Evolutionary conservation across 1,140 invertebrate genomes (phyloP), one percentile per base, ranked within the genome.

Genomic region (Drosophila seguyi): DNA sequence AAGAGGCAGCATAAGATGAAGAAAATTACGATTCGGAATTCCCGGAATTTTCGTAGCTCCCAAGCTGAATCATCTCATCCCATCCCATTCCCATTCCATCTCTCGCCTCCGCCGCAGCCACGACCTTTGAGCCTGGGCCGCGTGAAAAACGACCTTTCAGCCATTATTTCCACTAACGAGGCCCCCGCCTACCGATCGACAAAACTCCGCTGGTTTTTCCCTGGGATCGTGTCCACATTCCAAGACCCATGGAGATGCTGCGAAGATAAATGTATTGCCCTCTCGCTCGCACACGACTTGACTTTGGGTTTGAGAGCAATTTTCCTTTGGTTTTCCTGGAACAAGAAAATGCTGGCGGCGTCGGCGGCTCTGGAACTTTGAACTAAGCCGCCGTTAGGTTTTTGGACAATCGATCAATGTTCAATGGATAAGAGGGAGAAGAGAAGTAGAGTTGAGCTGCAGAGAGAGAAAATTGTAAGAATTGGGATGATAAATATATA

Each of bases 121-220:
- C 84, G 85, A 90, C 85, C 85, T 88, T 88, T 88, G 81, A 85
- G 77, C 75, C 57, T 52, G 65, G 74, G 39, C 78, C 81, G 85
- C 81, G 85, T 90, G 85, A 88, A 88, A 90, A 88, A 90, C 85
- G 85, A 88, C 85, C 85, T 88, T 90, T 88, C 85, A 81, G 55
- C 81, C 67, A 90, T 90, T 90, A 80, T 75, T 79, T 67, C 83
- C 77, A 81, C 86, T 88, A 88, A 88, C 85, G 69, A 90, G 85
- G 69, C 81, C 81, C 81, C 87, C 79, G 62, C 66, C 42, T 56
- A 10, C 13, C 50, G 50, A 53, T 27, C 20, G 44, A 25, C 61
- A 36, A 29, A 69, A 39, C 31, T 18, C 20, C 22, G 48, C 44
- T 42, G 34, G 41, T 36, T 60, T 42, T 57, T 88, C 53, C 85